A percentile compares a stretch with the other conserved stretches of the same genome.
Conservation (phyloP, 2,888 invertebrate genomes). For the Diaphora mendica region DNA sequence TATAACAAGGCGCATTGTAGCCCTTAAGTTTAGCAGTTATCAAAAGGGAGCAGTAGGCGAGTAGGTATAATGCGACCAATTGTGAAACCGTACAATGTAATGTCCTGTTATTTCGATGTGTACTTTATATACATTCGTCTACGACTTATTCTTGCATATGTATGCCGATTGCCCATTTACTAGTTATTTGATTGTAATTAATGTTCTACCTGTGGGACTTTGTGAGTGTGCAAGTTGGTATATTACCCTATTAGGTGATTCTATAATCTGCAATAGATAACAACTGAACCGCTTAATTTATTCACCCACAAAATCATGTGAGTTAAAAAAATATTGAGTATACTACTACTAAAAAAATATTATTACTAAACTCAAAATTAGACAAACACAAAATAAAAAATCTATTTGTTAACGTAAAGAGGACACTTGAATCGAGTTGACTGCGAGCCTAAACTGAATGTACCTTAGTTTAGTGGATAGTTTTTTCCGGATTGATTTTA, state of each 20-base stretch:
- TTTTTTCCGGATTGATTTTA: neutral
- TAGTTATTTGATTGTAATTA: neutral
- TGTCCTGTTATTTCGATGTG: conserved; percentile 6
- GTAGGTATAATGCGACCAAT: conserved; percentile 39
- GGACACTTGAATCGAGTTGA: too few species aligned
- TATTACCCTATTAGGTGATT: neutral
- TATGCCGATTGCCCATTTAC: conserved; percentile 12
- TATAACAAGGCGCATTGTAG: conserved; percentile 11
- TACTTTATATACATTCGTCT: conserved; percentile 7
- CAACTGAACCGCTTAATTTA: neutral
- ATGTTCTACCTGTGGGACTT: neutral
- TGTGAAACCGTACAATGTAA: conserved; percentile 31
- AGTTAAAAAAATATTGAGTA: neutral
- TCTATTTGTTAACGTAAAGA: neutral
- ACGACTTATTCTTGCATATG: conserved; percentile 19
- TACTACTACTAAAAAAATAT: neutral
- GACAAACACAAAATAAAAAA: neutral
- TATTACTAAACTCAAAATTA: neutral
- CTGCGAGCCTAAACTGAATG: too few species aligned
- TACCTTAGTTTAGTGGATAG: too few species aligned
- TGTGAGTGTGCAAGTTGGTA: neutral
- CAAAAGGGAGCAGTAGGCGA: conserved; percentile 15
- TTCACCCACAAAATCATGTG: neutral
- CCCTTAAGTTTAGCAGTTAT: conserved; percentile 11
- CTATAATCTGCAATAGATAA: neutral